These are phyloP conservation scores for Syngnathus typhle DNA, from an alignment of 2,113 vertebrate genomes.

Conservation along the genomic window DNA sequence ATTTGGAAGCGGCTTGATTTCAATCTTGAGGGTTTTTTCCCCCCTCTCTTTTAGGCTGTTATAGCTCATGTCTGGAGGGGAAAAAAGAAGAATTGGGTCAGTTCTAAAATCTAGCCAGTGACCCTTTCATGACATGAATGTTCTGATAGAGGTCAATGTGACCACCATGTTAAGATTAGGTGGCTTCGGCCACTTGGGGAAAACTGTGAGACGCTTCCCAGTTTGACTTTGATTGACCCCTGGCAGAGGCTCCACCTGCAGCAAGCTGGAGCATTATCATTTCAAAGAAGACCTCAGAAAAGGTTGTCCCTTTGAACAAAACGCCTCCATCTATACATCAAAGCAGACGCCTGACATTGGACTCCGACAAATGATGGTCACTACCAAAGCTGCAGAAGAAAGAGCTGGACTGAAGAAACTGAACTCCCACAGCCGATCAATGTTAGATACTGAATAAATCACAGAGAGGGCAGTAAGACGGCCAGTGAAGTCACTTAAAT, in stretches of 20 bases:
- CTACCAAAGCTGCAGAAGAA: constrained; percentile 47
- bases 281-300: constrained; percentile 70
- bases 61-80: too few species aligned
- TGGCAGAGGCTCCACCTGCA: constrained; percentile 55
- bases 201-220: constrained; percentile 42
- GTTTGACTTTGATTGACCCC: constrained; percentile 68
- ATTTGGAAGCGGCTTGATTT: not conserved
- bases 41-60: too few species aligned
- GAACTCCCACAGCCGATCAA: constrained; percentile 33
- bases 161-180: constrained; percentile 27
- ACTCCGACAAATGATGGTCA: constrained; percentile 50
- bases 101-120: not conserved
- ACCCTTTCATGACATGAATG: constrained; percentile 3
- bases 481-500: constrained; percentile 35
- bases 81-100: not conserved
- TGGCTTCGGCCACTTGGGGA: constrained; percentile 31
- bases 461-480: constrained; percentile 24
- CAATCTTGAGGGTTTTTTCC: not conserved
- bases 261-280: constrained; percentile 65
- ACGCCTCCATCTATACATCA: constrained; percentile 69
- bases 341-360: constrained; percentile 56
- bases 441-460: constrained; percentile 28
- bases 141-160: constrained; percentile 16
- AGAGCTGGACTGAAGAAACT: constrained; percentile 47
- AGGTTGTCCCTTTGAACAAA: constrained; percentile 75